A percentile compares a stretch with the other conserved stretches of the same genome.
These are phyloP conservation scores for Copsychus sechellarum DNA, from an alignment of 2,113 vertebrate species.

Conservation along the genomic window DNA sequence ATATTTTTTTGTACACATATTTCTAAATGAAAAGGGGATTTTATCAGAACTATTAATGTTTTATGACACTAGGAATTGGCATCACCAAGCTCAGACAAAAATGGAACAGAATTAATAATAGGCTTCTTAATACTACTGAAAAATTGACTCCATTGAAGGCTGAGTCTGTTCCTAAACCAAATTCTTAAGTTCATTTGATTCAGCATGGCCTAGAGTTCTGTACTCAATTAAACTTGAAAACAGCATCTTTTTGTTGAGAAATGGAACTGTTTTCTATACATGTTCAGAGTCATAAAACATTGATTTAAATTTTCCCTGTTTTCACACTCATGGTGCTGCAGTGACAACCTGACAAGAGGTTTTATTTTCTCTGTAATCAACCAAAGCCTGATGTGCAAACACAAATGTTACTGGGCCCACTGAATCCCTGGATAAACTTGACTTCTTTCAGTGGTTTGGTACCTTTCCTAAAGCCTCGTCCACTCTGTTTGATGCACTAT, in stretches of 20 bases:
- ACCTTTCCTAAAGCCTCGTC: background rate
- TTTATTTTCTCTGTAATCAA: background rate
- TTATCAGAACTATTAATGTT: background rate
- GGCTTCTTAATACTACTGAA: background rate
- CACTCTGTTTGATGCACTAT: background rate
- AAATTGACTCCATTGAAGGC: background rate
- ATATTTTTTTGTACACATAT: background rate
- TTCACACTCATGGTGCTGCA: background rate
- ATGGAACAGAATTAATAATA: background rate
- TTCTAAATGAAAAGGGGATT: background rate
- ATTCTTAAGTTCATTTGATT: background rate
- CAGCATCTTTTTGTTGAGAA: background rate
- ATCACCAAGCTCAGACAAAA: background rate
- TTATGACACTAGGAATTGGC: background rate
- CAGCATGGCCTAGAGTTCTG: background rate
- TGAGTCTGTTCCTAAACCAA: background rate
- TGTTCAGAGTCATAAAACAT: background rate
- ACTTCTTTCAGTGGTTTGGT: background rate
- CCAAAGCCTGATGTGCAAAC: background rate
- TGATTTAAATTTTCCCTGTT: background rate
- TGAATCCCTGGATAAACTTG: background rate
- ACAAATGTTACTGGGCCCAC: background rate
- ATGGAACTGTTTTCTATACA: rapidly evolving
- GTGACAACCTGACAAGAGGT: background rate
- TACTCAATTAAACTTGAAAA: background rate